Percentiles rank a stretch among this genome's conserved stretches.
These are phyloP conservation scores for Byasa hedistus DNA, from an alignment of 2,888 invertebrate species.

Conservation along the genomic window DNA sequence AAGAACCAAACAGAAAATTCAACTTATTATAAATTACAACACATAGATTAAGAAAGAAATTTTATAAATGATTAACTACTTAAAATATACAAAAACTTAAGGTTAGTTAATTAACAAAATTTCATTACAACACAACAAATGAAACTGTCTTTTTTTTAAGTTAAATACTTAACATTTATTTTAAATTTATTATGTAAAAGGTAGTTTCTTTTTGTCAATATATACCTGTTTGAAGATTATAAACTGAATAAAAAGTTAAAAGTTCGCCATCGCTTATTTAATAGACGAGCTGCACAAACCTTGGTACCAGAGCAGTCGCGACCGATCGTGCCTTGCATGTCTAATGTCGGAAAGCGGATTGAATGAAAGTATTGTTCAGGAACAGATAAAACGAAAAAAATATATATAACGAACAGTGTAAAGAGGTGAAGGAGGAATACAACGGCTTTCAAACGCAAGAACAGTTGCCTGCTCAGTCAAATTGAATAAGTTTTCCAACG, in stretches of 20 bases:
- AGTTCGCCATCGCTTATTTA: constrained; percentile 42
- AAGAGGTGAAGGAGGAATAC: constrained; percentile 55
- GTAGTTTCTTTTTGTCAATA: background rate
- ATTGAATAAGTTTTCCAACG: constrained; percentile 70
- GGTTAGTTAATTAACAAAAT: too few relatives aligned
- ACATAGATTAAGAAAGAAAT: too few relatives aligned
- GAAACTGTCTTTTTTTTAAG: too few relatives aligned
- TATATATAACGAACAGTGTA: constrained; percentile 47
- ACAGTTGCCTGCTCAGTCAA: constrained; percentile 71
- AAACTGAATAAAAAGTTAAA: constrained; percentile 25
- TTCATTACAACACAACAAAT: too few relatives aligned
- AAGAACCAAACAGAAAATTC: too few relatives aligned
- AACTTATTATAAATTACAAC: too few relatives aligned
- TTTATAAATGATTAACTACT: too few relatives aligned
- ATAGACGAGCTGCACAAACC: constrained; percentile 41
- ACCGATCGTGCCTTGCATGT: constrained; percentile 68
- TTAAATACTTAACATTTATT: too few relatives aligned
- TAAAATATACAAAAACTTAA: too few relatives aligned
- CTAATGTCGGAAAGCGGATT: constrained; percentile 63
- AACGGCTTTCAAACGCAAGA: constrained; percentile 66
- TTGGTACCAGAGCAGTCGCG: constrained; percentile 56
- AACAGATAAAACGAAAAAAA: constrained; percentile 63
- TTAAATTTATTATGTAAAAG: background rate
- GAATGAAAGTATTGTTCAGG: constrained; percentile 72
- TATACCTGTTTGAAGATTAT: constrained; percentile 3